Conservation (phyloP, 2,113 vertebrate species). For the Globicephala melas region DNA sequence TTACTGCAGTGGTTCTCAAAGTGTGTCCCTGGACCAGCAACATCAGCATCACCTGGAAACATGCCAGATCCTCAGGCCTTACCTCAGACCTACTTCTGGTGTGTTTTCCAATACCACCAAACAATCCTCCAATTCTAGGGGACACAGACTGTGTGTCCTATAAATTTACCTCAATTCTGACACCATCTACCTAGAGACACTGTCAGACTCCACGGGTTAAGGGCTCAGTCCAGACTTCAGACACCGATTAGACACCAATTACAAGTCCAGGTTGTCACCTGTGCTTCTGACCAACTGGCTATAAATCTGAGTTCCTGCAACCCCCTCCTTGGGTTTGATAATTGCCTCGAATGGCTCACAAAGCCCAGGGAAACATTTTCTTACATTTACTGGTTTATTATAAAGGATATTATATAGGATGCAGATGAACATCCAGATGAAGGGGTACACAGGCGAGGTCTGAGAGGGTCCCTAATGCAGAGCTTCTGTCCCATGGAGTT, state of each 20-base stretch:
- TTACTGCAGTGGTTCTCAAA: neutral
- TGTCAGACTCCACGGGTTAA: neutral
- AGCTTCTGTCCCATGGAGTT: neutral
- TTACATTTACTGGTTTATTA: neutral
- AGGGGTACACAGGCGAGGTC: neutral
- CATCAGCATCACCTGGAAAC: neutral
- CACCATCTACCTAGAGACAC: neutral
- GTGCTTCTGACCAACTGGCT: neutral
- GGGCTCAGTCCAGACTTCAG: neutral
- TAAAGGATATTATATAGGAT: neutral
- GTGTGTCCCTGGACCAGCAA: neutral
- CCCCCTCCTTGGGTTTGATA: neutral
- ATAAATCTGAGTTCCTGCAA: neutral
- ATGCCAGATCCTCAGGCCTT: neutral
- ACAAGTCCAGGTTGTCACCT: neutral
- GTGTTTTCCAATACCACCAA: neutral
- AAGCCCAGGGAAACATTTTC: neutral
- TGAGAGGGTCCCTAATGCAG: neutral
- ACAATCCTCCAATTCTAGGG: neutral
- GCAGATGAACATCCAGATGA: neutral
- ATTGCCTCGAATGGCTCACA: neutral
- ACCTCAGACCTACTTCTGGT: neutral
- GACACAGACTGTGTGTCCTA: neutral
- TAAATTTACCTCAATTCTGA: neutral
- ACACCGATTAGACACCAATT: neutral